phyloP scores from a whole-genome alignment of 2,113 vertebrate genomes.

The Ginglymostoma cirratum region DNA sequence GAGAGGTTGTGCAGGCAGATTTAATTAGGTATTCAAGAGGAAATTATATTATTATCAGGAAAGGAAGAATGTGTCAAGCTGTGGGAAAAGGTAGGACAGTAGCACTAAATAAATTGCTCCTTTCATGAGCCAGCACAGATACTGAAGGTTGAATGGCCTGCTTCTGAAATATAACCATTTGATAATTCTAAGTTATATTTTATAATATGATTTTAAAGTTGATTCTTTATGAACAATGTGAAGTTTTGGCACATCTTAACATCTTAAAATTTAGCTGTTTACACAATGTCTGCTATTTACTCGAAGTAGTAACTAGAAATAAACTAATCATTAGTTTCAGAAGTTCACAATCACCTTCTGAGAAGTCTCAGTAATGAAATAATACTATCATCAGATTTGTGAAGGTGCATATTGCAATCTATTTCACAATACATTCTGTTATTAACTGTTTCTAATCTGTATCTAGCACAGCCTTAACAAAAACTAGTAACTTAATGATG shows the following conservation, averaged over 20 bases:
- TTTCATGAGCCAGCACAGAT: no score
- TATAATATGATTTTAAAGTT: background rate
- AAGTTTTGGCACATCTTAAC: background rate
- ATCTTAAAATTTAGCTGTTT: background rate
- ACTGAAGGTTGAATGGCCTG: no score
- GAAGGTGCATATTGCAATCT: background rate
- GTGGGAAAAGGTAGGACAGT: no score
- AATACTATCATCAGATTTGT: background rate
- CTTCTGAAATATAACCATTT: background rate
- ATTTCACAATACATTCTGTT: background rate
- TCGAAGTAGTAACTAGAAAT: background rate
- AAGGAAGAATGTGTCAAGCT: no score
- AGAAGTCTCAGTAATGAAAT: background rate
- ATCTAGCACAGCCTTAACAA: background rate
- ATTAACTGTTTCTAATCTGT: background rate
- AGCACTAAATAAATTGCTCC: no score
- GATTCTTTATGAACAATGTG: background rate
- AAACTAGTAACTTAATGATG: background rate
- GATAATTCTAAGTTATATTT: background rate
- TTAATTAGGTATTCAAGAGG: no score
- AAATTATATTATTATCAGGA: no score
- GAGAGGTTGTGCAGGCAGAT: no score
- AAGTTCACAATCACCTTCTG: background rate
- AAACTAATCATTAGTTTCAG: no score
- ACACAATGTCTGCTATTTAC: background rate